Percentiles rank a stretch among this genome's conserved stretches.
These are phyloP conservation scores for Philypnodon macrostomus DNA, from an alignment of 2,797 vertebrate genomes.

Conservation along the genomic window DNA sequence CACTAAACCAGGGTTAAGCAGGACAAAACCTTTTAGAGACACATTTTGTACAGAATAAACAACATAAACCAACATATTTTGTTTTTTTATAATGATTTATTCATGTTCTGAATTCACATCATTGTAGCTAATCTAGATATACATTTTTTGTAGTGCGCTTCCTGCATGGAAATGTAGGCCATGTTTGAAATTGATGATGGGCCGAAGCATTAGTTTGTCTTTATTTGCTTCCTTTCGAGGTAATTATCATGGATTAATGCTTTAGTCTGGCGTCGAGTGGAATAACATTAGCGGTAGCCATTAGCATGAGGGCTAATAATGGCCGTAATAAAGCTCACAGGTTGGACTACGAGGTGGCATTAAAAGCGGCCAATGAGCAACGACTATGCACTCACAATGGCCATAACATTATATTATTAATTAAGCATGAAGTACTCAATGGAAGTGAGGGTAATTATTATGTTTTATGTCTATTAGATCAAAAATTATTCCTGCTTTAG, in stretches of 20 bases:
- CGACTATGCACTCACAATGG: slow-evolving; percentile 30
- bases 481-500: neutral
- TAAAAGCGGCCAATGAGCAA: slow-evolving; percentile 47
- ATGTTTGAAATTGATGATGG: slow-evolving; percentile 78
- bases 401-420: slow-evolving; percentile 57
- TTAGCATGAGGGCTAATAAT: slow-evolving; percentile 73
- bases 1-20: no score
- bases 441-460: slow-evolving; percentile 23
- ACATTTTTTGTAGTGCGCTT: no score
- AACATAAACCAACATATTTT: no score
- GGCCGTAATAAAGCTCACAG: slow-evolving; percentile 66
- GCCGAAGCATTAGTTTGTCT: slow-evolving; percentile 78
- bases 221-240: slow-evolving; percentile 79
- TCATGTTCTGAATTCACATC: no score
- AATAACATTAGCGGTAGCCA: slow-evolving; percentile 76
- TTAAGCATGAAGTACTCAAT: slow-evolving; percentile 61
- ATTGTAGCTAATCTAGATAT: no score
- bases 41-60: no score
- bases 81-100: no score
- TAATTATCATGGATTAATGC: slow-evolving; percentile 82
- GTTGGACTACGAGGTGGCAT: slow-evolving; percentile 57
- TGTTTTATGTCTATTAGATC: neutral
- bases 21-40: no score
- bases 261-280: slow-evolving; percentile 63
- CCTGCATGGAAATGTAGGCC: slow-evolving; percentile 80